These are phyloP conservation scores for Trimorus sp. DNA, from an alignment of 2,888 invertebrate genomes.

Conservation along the genomic window DNA sequence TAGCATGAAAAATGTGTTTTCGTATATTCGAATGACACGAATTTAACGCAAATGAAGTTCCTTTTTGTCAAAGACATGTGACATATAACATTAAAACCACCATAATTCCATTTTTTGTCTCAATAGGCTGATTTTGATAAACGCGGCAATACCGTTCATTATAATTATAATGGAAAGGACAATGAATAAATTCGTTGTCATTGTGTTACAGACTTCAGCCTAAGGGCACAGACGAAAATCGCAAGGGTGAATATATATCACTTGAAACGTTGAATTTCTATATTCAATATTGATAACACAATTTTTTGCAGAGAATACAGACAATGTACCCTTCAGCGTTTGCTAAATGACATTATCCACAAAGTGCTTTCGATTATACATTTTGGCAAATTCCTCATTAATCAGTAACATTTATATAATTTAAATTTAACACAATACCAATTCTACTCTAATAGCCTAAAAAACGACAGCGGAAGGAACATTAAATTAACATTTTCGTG, in stretches of 20 bases:
- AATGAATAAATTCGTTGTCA: slow-evolving; percentile 42
- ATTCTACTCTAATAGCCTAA: too few relatives aligned
- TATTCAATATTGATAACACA: slow-evolving; percentile 24
- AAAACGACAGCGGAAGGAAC: too few relatives aligned
- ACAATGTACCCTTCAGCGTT: neutral
- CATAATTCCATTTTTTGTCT: too few relatives aligned
- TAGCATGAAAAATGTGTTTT: too few relatives aligned
- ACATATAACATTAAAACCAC: too few relatives aligned
- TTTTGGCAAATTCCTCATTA: neutral
- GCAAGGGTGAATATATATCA: slow-evolving; percentile 52
- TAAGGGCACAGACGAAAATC: slow-evolving; percentile 14
- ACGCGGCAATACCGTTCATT: neutral
- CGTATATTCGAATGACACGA: too few relatives aligned
- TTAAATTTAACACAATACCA: too few relatives aligned
- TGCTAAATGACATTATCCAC: neutral
- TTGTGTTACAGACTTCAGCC: slow-evolving; percentile 34
- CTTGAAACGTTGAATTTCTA: slow-evolving; percentile 16
- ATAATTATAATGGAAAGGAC: slow-evolving; percentile 31
- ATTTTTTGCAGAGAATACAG: slow-evolving; percentile 3
- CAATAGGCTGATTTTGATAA: neutral
- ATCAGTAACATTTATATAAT: too few relatives aligned
- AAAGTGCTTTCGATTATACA: neutral
- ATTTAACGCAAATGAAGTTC: too few relatives aligned
- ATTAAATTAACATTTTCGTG: too few relatives aligned
- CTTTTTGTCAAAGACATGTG: too few relatives aligned